Evolutionary conservation across 2,113 vertebrate genomes (phyloP), one percentile per base, ranked within the genome.

Genomic region (Puffinus mauretanicus): DNA sequence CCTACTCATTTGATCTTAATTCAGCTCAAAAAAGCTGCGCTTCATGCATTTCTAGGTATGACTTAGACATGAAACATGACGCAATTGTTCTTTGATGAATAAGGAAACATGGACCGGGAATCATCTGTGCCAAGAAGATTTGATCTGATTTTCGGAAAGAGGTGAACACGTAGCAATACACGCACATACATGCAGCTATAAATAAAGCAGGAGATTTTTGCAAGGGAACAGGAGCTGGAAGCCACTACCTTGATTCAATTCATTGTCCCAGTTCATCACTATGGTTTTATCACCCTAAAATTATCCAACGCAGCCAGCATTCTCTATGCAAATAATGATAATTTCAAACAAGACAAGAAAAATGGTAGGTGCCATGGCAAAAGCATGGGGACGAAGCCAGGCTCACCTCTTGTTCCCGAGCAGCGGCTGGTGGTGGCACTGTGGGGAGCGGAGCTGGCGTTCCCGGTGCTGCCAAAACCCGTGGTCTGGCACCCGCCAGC

Each of bases 1-100:
- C 86, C 93, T 77, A 85, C 83, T 75, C 87, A 93, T 82, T 94
- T 96, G 93, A 95, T 96, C 94, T 95, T 94, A 96, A 95, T 86
- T 96, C 94, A 90, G 65, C 94, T 80, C 81, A 90, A 87, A 95
- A 95, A 94, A 91, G 10, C 85, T 94, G 54, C 0, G 4, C 65
- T 87, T 75, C 75, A 76, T 93, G 66, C 58, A 1, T 90, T 86
- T 64, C 80, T 86, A 88, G 82, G 69, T 86, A 92, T 86, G 82
- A 52, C 73, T 88, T 91, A 47, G 85, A 76, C 85, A 70, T 76
- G 85, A 90, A 94, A 71, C 72, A 11, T 72, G 92, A 94, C 4
- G 44, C 60, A 79, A 82, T 55, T 40, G 77, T 46, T 69, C 61
- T 96, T 64, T 90, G 94, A 86, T 88, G 66, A 95, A 82, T 81